Conservation (phyloP, 2,888 invertebrate genomes). For the Beris chalybata region DNA sequence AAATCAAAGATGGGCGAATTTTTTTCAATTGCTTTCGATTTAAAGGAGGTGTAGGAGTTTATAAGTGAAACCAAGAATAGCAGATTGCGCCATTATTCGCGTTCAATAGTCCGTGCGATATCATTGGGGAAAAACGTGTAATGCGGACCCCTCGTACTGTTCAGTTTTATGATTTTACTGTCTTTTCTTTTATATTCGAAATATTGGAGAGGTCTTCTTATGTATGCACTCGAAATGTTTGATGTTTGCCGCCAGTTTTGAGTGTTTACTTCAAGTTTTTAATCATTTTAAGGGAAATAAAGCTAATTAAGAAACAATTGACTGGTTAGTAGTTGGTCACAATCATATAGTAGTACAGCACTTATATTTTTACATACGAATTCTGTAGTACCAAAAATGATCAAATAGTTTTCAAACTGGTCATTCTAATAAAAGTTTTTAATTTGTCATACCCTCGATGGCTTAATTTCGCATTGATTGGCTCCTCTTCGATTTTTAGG, state of each 20-base stretch:
- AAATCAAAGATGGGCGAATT: slow-evolving; percentile 34
- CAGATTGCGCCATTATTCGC: slow-evolving; percentile 35
- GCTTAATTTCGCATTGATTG: no score
- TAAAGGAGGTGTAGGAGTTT: slow-evolving; percentile 28
- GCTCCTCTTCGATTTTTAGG: no score
- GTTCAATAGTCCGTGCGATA: slow-evolving; percentile 37
- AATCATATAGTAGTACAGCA: no score
- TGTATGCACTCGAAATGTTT: slow-evolving; percentile 29
- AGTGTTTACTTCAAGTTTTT: slow-evolving; percentile 17
- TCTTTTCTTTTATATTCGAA: slow-evolving; percentile 21
- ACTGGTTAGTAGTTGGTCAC: not conserved
- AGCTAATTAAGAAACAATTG: slow-evolving; percentile 19
- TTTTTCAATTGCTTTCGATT: slow-evolving; percentile 30
- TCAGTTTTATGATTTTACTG: slow-evolving; percentile 28
- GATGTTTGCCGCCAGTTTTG: slow-evolving; percentile 36
- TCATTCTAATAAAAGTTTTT: no score
- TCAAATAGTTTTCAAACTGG: no score
- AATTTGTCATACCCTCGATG: no score
- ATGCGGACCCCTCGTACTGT: slow-evolving; percentile 20
- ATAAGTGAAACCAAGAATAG: slow-evolving; percentile 26
- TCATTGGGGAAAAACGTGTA: slow-evolving; percentile 1
- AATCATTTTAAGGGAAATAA: slow-evolving; percentile 21
- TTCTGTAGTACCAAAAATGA: no score
- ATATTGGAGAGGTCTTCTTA: slow-evolving; percentile 26
- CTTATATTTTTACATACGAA: no score